phyloP scores from a whole-genome alignment of 2,113 vertebrate genomes.

The Aleadryas rufinucha region DNA sequence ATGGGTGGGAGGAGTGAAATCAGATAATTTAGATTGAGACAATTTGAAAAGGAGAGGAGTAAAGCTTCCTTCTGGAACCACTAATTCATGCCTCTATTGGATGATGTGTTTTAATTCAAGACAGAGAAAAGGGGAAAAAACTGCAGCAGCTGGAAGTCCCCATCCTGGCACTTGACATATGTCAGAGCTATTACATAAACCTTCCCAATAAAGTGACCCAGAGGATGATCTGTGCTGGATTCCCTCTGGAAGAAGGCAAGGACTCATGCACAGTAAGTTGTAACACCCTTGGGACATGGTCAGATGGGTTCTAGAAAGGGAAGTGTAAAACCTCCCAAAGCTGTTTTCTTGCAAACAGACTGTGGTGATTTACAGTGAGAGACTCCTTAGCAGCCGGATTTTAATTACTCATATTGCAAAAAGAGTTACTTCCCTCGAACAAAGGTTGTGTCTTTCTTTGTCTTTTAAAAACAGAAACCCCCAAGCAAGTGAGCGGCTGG shows the following conservation, averaged over 20 bases:
- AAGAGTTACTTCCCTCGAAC: neutral
- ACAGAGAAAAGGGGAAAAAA: slow-evolving; percentile 29
- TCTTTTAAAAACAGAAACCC: neutral
- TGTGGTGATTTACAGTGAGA: neutral
- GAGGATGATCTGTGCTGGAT: slow-evolving; percentile 59
- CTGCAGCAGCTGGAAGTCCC: slow-evolving; percentile 53
- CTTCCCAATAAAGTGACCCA: neutral
- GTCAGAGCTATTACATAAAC: slow-evolving; percentile 9
- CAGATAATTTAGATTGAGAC: neutral
- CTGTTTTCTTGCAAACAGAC: neutral
- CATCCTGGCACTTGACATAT: neutral
- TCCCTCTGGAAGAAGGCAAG: slow-evolving; percentile 7
- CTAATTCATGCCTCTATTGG: neutral
- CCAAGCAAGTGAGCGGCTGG: neutral
- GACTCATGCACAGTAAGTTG: slow-evolving; percentile 49
- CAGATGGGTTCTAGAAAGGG: neutral
- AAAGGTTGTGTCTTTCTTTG: neutral
- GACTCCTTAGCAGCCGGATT: neutral
- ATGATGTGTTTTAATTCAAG: slow-evolving; percentile 14
- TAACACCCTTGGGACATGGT: neutral
- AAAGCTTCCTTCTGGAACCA: neutral
- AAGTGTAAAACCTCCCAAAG: neutral
- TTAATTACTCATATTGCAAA: neutral
- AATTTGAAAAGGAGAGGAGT: neutral
- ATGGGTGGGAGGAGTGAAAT: neutral